Conservation (phyloP, 2,113 vertebrate species). For the Microcebus murinus region DNA sequence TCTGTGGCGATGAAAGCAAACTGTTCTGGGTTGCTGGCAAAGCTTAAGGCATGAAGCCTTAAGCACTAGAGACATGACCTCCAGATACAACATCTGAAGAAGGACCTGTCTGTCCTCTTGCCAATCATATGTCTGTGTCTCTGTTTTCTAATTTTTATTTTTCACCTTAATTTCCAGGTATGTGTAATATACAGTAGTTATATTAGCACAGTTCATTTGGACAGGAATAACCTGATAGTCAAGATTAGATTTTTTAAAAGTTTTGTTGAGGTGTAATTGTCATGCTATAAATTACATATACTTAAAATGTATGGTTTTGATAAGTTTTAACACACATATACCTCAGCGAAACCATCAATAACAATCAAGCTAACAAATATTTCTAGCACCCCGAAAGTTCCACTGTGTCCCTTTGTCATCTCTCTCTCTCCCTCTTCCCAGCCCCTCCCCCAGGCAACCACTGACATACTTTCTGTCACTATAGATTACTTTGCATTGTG, state of each 20-base stretch:
- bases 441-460: not conserved
- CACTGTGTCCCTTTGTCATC: not conserved
- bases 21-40: not conserved
- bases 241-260: not conserved
- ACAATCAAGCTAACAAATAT: not conserved
- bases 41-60: not conserved
- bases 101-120: not conserved
- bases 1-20: not conserved
- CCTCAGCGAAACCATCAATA: not conserved
- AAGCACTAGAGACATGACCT: not conserved
- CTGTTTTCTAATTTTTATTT: not conserved
- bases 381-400: not conserved
- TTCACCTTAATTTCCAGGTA: not conserved
- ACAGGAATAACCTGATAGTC: not conserved
- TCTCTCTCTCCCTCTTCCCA: fast-evolving
- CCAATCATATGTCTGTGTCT: not conserved
- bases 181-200: not conserved
- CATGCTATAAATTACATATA: not conserved
- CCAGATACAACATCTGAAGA: not conserved
- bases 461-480: not conserved
- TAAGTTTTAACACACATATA: not conserved
- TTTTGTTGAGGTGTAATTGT: not conserved
- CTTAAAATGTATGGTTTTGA: not conserved
- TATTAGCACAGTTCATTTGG: not conserved
- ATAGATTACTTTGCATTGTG: not conserved